Evolutionary conservation across 2,113 vertebrate species (phyloP).

Genomic region (Polyodon spathula): DNA sequence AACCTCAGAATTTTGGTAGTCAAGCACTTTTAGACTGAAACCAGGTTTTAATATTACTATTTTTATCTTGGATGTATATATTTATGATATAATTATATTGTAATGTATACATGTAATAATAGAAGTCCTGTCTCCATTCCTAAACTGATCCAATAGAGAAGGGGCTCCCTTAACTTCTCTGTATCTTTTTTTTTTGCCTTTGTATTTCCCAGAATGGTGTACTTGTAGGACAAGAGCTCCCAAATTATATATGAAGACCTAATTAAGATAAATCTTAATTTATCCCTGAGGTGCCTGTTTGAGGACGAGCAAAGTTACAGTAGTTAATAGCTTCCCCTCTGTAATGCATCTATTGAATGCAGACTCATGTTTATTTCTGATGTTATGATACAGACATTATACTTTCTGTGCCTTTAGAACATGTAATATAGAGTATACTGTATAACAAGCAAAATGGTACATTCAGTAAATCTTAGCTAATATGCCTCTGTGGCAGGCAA

Average conservation of each 20-base stretch:
- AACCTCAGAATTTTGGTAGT: no score
- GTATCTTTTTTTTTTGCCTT: background rate
- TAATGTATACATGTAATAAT: background rate
- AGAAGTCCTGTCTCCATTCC: background rate
- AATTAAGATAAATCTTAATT: conserved; percentile 21
- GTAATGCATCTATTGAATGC: conserved; percentile 7
- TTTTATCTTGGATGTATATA: background rate
- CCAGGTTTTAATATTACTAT: no score
- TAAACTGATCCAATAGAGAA: background rate
- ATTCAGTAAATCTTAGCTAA: no score
- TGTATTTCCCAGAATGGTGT: conserved; percentile 9
- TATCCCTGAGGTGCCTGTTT: conserved; percentile 16
- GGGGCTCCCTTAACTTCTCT: background rate
- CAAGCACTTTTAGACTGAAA: no score
- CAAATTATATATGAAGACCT: conserved; percentile 12
- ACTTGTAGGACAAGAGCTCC: conserved; percentile 10
- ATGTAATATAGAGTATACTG: background rate
- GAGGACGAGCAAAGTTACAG: conserved; percentile 12
- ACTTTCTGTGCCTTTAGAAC: background rate
- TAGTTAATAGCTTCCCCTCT: conserved; percentile 12
- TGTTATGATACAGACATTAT: background rate
- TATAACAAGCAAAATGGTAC: no score
- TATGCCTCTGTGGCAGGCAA: no score
- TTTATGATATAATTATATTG: background rate
- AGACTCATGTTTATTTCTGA: background rate